These are phyloP conservation scores for Hippocampus barbouri DNA, from an alignment of 2,113 vertebrate genomes.

Conservation along the genomic window DNA sequence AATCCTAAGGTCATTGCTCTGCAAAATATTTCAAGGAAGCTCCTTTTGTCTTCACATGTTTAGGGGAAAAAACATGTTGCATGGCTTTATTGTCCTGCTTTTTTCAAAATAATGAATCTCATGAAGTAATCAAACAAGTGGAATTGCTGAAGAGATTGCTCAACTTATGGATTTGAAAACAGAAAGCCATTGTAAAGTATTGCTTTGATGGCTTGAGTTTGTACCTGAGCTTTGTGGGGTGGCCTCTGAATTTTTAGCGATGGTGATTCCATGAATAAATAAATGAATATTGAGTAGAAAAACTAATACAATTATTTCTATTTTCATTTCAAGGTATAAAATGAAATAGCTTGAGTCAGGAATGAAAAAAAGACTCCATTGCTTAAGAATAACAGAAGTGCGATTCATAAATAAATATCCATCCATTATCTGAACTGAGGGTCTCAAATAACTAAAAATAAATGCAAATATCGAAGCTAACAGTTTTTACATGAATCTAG, in stretches of 20 bases:
- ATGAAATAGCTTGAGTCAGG: too few species aligned
- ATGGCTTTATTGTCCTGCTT: conserved; percentile 15
- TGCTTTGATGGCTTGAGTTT: neutral
- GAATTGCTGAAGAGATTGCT: conserved; percentile 12
- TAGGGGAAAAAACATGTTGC: neutral
- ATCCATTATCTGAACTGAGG: too few species aligned
- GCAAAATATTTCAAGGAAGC: conserved; percentile 11
- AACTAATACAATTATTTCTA: neutral
- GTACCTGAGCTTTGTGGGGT: neutral
- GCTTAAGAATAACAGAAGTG: neutral
- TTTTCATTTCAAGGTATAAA: neutral
- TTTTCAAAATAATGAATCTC: conserved; percentile 46
- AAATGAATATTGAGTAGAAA: neutral
- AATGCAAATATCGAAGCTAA: neutral
- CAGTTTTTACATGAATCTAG: neutral
- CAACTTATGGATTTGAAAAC: conserved; percentile 15
- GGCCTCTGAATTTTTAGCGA: neutral
- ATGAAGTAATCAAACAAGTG: conserved; percentile 44
- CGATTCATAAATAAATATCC: neutral
- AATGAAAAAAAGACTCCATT: too few species aligned
- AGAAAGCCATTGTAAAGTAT: neutral
- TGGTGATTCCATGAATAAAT: neutral
- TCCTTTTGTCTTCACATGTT: neutral
- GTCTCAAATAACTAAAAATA: neutral
- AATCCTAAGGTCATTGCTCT: conserved; percentile 19